Base-by-base conservation (phyloP, 1,140 invertebrate genomes). In the Drosophila pseudoananassae region DNA sequence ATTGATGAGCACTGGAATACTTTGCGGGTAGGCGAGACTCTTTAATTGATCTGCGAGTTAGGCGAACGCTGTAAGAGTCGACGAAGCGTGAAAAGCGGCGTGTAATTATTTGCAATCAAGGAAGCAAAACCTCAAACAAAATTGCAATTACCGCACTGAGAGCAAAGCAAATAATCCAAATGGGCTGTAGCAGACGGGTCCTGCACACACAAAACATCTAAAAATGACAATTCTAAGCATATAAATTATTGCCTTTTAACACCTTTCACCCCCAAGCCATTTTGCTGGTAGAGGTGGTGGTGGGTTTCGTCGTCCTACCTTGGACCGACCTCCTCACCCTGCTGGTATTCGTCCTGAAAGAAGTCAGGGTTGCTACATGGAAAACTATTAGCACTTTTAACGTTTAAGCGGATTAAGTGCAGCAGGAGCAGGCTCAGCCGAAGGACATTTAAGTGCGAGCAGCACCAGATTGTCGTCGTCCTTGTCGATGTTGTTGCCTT, bases 181-280 rank as follows among this genome's bases (percentile, higher is more conserved):
- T 23, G 27, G 51, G 31, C 15, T 14, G 33, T 40, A 43, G 40
- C 43, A 43, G 47, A 57, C 14, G 66, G 69, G 56, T 54, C 38
- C 31, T 49, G 45, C 54, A 68, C 15, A 69, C 23, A 69, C 52
- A 57, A 56, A 65, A 53, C 29, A 54, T 51, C 38, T 52, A 46
- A 56, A 81, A 69, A 66, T 81, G 73, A 71, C 74, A 87, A 75
- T 75, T 77, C 74, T 82, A 76, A 87, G 83, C 75, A 73, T 51
- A 83, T 88, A 87, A 88, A 76, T 87, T 87, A 87, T 87, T 88
- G 83, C 70, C 78, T 87, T 82, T 87, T 88, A 88, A 88, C 83
- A 87, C 83, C 83, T 87, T 66, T 64, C 43, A 69, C 38, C 50
- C 61, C 63, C 52, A n/a, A 36, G 43, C 33, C 43, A 60, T 46